phyloP scores from a whole-genome alignment of 2,113 vertebrate species.

The Protobothrops mucrosquamatus region DNA sequence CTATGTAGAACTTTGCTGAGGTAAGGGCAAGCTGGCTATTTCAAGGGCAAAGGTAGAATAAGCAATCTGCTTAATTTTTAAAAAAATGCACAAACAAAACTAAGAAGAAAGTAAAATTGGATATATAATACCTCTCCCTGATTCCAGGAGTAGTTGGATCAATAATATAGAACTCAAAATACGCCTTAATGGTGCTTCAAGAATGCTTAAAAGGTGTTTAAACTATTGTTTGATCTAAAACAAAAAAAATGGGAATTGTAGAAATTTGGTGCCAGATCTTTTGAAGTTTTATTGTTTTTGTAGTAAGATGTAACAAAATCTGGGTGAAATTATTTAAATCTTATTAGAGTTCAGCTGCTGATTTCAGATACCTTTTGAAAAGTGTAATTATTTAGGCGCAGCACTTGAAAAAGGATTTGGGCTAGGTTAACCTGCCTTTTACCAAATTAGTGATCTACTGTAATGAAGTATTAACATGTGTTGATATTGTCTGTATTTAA shows the following conservation, averaged over 20 bases:
- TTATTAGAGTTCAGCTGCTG: background rate
- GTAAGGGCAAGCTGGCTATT: background rate
- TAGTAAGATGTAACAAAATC: background rate
- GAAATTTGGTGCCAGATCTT: background rate
- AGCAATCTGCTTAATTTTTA: background rate
- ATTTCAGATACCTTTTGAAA: background rate
- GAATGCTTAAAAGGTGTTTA: background rate
- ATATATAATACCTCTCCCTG: background rate
- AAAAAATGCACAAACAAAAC: background rate
- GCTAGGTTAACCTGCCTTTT: background rate
- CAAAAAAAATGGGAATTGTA: background rate
- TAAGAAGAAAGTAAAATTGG: background rate
- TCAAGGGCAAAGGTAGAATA: background rate
- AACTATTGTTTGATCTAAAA: background rate
- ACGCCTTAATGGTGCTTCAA: background rate
- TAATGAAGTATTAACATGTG: background rate
- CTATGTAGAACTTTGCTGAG: background rate
- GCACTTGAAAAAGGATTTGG: background rate
- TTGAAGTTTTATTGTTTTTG: background rate
- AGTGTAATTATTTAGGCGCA: background rate
- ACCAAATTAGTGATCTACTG: background rate
- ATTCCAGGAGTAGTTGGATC: background rate
- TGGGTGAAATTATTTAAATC: background rate
- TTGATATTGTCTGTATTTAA: background rate
- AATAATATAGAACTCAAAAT: background rate